A percentile compares a stretch with the other conserved stretches of the same genome.
phyloP scores from a whole-genome alignment of 2,797 vertebrate genomes.

The Liasis olivaceus region DNA sequence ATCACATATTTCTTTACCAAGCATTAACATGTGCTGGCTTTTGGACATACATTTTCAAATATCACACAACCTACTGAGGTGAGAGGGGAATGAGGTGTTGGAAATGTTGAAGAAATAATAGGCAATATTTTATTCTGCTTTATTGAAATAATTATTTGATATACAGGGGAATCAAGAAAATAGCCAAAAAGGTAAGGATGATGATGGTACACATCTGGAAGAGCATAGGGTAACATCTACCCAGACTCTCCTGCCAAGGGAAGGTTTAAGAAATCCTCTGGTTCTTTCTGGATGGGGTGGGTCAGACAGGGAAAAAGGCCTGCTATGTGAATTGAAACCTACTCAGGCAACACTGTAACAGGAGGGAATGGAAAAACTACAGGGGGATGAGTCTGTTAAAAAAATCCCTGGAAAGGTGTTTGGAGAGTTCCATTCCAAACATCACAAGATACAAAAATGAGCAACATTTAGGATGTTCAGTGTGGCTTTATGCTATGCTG shows the following conservation, averaged over 20 bases:
- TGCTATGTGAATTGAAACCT: background rate
- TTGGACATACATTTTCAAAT: conserved; percentile 2
- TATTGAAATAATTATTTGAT: background rate
- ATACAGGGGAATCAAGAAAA: background rate
- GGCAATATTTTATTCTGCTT: background rate
- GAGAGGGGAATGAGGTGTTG: background rate
- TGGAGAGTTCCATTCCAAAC: background rate
- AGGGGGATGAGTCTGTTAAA: background rate
- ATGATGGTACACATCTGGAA: background rate
- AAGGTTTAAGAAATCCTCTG: background rate
- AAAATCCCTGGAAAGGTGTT: background rate
- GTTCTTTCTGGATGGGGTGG: background rate
- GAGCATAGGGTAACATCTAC: background rate
- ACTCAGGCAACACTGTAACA: background rate
- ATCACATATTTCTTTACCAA: conserved; percentile 25
- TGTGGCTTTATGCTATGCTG: background rate
- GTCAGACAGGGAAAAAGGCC: background rate
- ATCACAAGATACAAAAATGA: background rate
- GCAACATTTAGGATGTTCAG: background rate
- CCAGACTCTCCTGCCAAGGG: background rate
- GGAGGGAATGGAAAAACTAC: background rate
- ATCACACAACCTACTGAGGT: background rate
- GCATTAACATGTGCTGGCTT: conserved; percentile 20
- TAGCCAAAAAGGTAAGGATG: background rate
- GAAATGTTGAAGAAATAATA: background rate